Percentiles rank a stretch among this genome's conserved stretches.
Conservation (phyloP, 2,113 vertebrate species). For the Scalopus aquaticus region DNA sequence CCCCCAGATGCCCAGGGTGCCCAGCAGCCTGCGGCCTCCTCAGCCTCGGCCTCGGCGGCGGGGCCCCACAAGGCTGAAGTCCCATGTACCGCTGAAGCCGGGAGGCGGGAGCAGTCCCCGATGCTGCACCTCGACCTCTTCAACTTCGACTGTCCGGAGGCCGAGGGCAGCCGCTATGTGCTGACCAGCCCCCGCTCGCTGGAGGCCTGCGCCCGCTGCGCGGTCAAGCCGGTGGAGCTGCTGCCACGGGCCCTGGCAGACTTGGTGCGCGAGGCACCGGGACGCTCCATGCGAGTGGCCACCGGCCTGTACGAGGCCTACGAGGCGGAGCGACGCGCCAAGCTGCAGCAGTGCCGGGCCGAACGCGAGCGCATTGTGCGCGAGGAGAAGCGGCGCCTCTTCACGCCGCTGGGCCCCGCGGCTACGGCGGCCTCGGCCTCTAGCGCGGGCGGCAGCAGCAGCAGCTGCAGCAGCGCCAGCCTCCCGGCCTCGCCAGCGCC, state of each 20-base stretch:
- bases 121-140: slow-evolving; percentile 95
- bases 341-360: slow-evolving; percentile 94
- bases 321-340: slow-evolving; percentile 92
- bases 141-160: slow-evolving; percentile 94
- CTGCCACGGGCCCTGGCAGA: slow-evolving; percentile 91
- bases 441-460: slow-evolving; percentile 53
- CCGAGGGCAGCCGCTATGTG: slow-evolving; percentile 97
- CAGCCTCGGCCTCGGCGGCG: slow-evolving; percentile 56
- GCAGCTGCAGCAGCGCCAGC: slow-evolving; percentile 70
- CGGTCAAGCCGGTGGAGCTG: slow-evolving; percentile 96
- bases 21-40: slow-evolving; percentile 66
- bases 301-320: slow-evolving; percentile 94
- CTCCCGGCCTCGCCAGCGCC: slow-evolving; percentile 82
- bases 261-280: slow-evolving; percentile 93
- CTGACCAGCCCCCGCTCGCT: slow-evolving; percentile 96
- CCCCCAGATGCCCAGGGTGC: slow-evolving; percentile 65
- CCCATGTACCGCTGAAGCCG: slow-evolving; percentile 68
- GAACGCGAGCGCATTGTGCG: slow-evolving; percentile 95
- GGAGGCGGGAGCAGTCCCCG: slow-evolving; percentile 85
- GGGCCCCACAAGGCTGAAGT: slow-evolving; percentile 54
- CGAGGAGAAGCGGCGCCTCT: slow-evolving; percentile 93
- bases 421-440: neutral
- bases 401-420: slow-evolving; percentile 83
- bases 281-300: slow-evolving; percentile 94
- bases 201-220: slow-evolving; percentile 96